These are phyloP conservation scores for Caenorhabditis remanei DNA, from an alignment of 1,140 invertebrate genomes.

Conservation along the genomic window DNA sequence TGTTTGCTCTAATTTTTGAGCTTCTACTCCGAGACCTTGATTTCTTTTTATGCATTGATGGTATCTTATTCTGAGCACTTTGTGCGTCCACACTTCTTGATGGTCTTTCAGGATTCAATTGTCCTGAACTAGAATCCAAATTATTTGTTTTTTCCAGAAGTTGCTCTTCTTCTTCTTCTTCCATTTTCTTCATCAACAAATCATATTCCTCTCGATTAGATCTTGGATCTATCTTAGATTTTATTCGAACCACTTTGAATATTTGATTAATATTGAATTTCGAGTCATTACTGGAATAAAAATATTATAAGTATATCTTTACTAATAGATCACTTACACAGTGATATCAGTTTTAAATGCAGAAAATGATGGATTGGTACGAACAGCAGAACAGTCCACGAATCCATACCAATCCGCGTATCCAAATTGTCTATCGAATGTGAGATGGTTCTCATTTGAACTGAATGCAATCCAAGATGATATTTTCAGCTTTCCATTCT, in stretches of 20 bases:
- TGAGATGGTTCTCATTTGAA: neutral
- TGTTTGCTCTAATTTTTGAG: too few relatives aligned
- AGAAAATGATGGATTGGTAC: neutral
- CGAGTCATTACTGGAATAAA: neutral
- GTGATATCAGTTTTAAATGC: neutral
- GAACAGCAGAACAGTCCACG: neutral
- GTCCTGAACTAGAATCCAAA: neutral
- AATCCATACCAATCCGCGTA: slow-evolving; percentile 8
- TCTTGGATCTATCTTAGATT: neutral
- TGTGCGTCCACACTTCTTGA: neutral
- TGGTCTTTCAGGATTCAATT: neutral
- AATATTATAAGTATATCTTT: neutral
- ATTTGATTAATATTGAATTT: neutral
- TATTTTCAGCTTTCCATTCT: neutral
- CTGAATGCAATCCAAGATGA: slow-evolving; percentile 5
- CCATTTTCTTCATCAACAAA: neutral
- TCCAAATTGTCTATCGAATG: neutral
- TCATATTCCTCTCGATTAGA: neutral
- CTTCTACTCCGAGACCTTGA: too few relatives aligned
- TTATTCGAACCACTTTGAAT: neutral
- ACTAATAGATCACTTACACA: neutral
- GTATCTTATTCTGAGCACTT: neutral
- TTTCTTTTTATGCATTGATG: too few relatives aligned
- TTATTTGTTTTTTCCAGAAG: neutral
- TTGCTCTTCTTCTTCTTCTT: neutral